A percentile compares a stretch with the other conserved stretches of the same genome.
Evolutionary conservation across 2,888 invertebrate genomes (phyloP).

Genomic region (Erynnis tages): DNA sequence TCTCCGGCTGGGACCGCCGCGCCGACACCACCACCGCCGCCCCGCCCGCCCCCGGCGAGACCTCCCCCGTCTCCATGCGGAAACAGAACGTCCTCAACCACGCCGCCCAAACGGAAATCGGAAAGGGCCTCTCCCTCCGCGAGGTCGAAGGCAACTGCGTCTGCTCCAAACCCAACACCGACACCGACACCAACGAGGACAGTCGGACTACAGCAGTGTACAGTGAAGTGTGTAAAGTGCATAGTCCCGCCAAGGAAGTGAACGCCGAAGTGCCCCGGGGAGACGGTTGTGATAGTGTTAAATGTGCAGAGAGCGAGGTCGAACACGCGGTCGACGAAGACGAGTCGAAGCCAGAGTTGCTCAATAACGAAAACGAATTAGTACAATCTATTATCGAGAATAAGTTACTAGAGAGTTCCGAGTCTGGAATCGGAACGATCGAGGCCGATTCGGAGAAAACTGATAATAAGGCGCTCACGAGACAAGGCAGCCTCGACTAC

Average conservation of each 20-base stretch:
- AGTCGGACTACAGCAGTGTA: constrained; percentile 74
- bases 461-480: constrained; percentile 61
- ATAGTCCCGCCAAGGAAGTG: constrained; percentile 69
- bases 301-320: constrained; percentile 42
- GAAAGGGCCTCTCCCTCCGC: constrained; percentile 65
- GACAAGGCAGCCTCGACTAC: constrained; percentile 73
- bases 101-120: constrained; percentile 74
- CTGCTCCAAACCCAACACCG: constrained; percentile 44
- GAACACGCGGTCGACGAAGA: constrained; percentile 60
- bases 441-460: constrained; percentile 53
- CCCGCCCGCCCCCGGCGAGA: constrained; percentile 46
- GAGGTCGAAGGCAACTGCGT: constrained; percentile 66
- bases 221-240: constrained; percentile 85
- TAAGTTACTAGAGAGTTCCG: constrained; percentile 61
- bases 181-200: constrained; percentile 39
- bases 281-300: constrained; percentile 64
- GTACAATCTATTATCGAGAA: constrained; percentile 60
- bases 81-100: constrained; percentile 62
- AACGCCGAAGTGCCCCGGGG: constrained; percentile 49
- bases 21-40: constrained; percentile 42
- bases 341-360: constrained; percentile 40
- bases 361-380: constrained; percentile 50
- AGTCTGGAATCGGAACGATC: constrained; percentile 63
- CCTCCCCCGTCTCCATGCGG: constrained; percentile 44
- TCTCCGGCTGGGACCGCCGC: constrained; percentile 95